Evolutionary conservation across 1,140 invertebrate species (phyloP).

Genomic region (Aradophagus sp.): DNA sequence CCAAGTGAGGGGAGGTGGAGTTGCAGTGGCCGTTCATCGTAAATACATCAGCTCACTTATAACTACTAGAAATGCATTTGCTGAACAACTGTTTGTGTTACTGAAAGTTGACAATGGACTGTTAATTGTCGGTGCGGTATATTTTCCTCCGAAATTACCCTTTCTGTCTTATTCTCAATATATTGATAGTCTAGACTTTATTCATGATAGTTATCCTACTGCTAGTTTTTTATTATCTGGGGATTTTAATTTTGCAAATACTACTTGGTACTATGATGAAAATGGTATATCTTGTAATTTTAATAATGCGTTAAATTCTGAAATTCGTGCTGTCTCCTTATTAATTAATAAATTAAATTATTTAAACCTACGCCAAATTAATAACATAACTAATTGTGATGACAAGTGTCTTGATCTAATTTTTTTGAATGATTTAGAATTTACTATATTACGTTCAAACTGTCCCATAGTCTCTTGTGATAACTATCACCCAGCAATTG

Average conservation of each 20-base stretch:
- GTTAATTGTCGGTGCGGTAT: not conserved
- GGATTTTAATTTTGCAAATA: conserved; percentile 4
- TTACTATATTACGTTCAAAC: not conserved
- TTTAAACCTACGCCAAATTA: conserved; percentile 4
- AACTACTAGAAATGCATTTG: not conserved
- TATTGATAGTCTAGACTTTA: not conserved
- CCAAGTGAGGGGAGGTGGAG: not conserved
- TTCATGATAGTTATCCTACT: conserved; percentile 8
- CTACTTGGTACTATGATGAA: no score
- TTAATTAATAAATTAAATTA: no score
- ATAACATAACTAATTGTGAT: not conserved
- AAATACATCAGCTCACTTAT: conserved; percentile 1
- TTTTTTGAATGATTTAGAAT: not conserved
- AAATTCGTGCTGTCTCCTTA: conserved; percentile 1
- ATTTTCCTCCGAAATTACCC: conserved; percentile 5
- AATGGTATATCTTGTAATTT: no score
- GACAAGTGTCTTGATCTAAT: no score
- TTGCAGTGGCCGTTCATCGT: not conserved
- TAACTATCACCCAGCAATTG: conserved; percentile 5
- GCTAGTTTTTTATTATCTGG: conserved; percentile 16
- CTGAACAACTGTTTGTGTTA: conserved; percentile 4
- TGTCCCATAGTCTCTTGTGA: conserved; percentile 4
- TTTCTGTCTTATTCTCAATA: not conserved
- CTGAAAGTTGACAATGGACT: not conserved
- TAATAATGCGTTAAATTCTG: no score